Evolutionary conservation across 2,888 invertebrate species (phyloP).

Genomic region (Campaea margaritaria): DNA sequence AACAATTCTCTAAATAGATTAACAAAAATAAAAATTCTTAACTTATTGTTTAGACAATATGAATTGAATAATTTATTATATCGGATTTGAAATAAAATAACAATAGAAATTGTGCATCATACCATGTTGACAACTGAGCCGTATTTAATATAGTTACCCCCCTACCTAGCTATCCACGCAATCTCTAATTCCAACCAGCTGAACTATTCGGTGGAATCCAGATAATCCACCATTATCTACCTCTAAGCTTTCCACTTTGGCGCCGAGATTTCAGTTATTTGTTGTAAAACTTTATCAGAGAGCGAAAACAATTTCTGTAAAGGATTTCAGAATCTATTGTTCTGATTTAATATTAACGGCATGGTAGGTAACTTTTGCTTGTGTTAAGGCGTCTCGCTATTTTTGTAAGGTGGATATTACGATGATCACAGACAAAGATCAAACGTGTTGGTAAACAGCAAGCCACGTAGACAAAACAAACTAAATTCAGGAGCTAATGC

Average conservation of each 20-base stretch:
- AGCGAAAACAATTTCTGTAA: slow-evolving; percentile 11
- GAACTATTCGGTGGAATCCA: slow-evolving; percentile 19
- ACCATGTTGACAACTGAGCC: neutral
- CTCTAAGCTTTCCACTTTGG: slow-evolving; percentile 8
- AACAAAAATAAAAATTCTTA: too few species aligned
- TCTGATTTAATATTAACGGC: slow-evolving; percentile 11
- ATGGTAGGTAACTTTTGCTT: slow-evolving; percentile 3
- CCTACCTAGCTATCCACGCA: too few species aligned
- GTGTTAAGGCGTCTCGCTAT: slow-evolving; percentile 1
- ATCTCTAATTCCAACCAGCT: slow-evolving; percentile 21
- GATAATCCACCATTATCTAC: slow-evolving; percentile 5
- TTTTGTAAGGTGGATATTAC: neutral
- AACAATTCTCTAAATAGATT: too few species aligned
- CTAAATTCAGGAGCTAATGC: neutral
- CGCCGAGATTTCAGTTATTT: slow-evolving; percentile 11
- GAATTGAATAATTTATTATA: too few species aligned
- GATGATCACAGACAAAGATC: slow-evolving; percentile 24
- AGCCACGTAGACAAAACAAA: slow-evolving; percentile 17
- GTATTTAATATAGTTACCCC: neutral
- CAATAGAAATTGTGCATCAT: too few species aligned
- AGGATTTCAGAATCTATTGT: slow-evolving; percentile 11
- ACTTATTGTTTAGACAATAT: too few species aligned
- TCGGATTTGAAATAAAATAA: too few species aligned
- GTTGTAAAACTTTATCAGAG: slow-evolving; percentile 15
- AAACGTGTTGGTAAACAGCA: slow-evolving; percentile 15